phyloP scores from a whole-genome alignment of 2,113 vertebrate species.

The Talpa occidentalis region DNA sequence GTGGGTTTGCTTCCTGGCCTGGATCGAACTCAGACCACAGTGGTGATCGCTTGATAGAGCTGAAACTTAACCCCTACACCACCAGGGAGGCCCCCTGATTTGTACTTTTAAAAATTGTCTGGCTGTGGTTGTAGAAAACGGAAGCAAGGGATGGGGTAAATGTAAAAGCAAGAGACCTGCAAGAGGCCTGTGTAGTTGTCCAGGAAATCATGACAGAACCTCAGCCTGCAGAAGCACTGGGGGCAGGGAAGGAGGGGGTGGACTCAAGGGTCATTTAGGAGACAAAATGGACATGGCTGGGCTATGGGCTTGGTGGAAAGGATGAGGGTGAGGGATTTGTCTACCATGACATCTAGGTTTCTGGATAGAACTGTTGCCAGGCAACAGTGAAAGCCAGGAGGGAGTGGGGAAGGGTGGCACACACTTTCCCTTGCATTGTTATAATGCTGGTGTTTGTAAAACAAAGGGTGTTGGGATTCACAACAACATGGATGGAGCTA shows the following conservation, averaged over 20 bases:
- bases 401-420: background rate
- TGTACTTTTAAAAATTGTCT: background rate
- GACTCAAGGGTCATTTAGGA: background rate
- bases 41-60: no score
- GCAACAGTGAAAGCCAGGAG: constrained; percentile 60
- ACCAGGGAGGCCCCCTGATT: no score
- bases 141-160: background rate
- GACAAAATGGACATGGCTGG: background rate
- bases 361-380: constrained; percentile 65
- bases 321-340: background rate
- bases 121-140: background rate
- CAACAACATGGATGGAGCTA: no score
- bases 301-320: background rate
- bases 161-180: background rate
- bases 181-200: background rate
- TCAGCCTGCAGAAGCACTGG: fast-evolving
- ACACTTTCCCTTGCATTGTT: constrained; percentile 9
- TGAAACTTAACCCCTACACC: no score
- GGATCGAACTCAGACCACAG: no score
- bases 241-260: background rate
- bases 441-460: constrained; percentile 18
- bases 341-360: constrained; percentile 35
- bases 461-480: background rate
- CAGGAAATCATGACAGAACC: background rate
- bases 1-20: no score